Conservation (phyloP, 2,797 vertebrate genomes). For the Harpagifer antarcticus region DNA sequence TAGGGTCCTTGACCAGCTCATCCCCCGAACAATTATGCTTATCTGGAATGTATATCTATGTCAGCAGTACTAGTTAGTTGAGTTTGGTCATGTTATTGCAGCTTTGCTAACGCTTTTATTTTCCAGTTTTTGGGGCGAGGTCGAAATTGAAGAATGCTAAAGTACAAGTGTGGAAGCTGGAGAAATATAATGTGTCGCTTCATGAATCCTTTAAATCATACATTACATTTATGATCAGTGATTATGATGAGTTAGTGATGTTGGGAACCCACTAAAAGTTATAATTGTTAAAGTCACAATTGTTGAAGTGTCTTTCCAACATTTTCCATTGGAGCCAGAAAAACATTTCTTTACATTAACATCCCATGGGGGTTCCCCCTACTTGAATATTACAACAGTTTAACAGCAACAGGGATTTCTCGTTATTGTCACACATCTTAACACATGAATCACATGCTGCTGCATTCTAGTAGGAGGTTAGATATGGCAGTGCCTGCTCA, state of each 20-base stretch:
- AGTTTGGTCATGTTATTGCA: slow-evolving; percentile 13
- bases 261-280: slow-evolving; percentile 1
- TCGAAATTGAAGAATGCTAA: not conserved
- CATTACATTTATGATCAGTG: slow-evolving; percentile 6
- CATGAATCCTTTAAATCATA: slow-evolving; percentile 25
- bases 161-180: not conserved
- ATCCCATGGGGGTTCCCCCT: slow-evolving; percentile 10
- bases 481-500: slow-evolving; percentile 54
- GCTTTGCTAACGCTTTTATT: slow-evolving; percentile 11
- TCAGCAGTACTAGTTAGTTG: slow-evolving; percentile 3
- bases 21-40: slow-evolving; percentile 42
- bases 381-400: slow-evolving; percentile 15
- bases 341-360: slow-evolving; percentile 13
- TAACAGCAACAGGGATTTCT: slow-evolving; percentile 20
- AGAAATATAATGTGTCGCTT: slow-evolving; percentile 14
- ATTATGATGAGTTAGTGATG: slow-evolving; percentile 6
- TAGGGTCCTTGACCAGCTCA: slow-evolving; percentile 54
- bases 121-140: not conserved
- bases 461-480: slow-evolving; percentile 43
- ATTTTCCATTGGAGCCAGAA: not conserved
- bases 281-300: not conserved
- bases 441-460: slow-evolving; percentile 45
- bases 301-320: not conserved
- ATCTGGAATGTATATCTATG: slow-evolving; percentile 43
- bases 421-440: slow-evolving; percentile 36